Evolutionary conservation across 2,113 vertebrate species (phyloP).

Genomic region (Leucopternis melanops): DNA sequence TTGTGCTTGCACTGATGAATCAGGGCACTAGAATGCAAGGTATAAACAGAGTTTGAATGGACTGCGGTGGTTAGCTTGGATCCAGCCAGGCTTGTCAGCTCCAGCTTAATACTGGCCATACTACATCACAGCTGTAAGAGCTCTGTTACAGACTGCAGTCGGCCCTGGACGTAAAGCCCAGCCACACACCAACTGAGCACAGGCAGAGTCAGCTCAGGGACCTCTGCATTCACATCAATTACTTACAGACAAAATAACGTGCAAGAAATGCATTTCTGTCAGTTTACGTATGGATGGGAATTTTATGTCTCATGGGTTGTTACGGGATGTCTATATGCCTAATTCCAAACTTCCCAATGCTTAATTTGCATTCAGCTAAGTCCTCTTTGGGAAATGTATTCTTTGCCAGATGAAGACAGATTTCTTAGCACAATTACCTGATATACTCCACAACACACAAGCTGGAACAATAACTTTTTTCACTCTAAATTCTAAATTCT

Average conservation of each 20-base stretch:
- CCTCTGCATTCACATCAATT: background rate
- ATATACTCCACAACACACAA: background rate
- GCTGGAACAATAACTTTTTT: background rate
- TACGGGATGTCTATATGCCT: background rate
- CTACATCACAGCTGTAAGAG: background rate
- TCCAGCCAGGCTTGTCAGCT: background rate
- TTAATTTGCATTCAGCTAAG: background rate
- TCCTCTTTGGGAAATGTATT: background rate
- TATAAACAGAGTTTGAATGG: background rate
- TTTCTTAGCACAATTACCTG: background rate
- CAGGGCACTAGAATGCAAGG: background rate
- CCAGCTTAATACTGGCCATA: background rate
- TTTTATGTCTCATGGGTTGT: background rate
- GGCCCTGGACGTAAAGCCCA: background rate
- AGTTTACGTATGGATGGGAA: background rate
- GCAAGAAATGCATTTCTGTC: background rate
- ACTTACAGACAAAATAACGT: background rate
- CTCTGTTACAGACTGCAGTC: background rate
- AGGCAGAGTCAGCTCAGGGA: background rate
- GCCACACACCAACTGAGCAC: background rate
- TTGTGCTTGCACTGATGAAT: background rate
- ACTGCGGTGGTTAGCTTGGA: background rate
- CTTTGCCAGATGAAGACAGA: background rate
- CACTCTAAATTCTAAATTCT: background rate
- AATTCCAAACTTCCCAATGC: background rate